Base-by-base conservation (phyloP, 2,888 invertebrate species). In the Hirtodrosophila cameraria region DNA sequence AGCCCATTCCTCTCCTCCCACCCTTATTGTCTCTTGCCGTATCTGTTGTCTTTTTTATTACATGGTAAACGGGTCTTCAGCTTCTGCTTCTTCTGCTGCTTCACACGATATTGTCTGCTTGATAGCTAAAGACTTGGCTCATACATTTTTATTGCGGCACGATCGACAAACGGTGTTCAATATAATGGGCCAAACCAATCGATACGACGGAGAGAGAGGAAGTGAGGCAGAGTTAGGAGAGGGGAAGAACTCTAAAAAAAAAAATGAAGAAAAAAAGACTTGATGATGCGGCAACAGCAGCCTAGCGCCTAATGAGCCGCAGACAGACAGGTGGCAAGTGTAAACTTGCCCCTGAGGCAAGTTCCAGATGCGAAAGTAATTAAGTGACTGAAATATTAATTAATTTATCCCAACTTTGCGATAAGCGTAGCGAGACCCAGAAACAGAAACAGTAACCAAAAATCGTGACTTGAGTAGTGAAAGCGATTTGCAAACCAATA, bases 81-180 rank as follows among this genome's bases (percentile, higher is more conserved):
- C 58, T 54, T 35, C 54, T 59, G 15, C 35, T 58, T 30, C 33
- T 48, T 13, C 23, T 60, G 73, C 65, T 60, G 77, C 85, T 84
- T 82, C 82, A 86, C 82, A 84, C 82, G 82, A 86, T 84, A 70
- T 86, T 84, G 64, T 60, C 52, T 53, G 64, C 30, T 81, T 77
- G 87, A 82, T 82, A 86, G 62, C 61, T 66, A 52, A 70, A 60
- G 74, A 61, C 62, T 58, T 61, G 68, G 48, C 78, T 77, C 86
- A 84, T 82, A 82, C 87, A 82, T 81, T 82, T 82, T 82, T 86
- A 82, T 82, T 81, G 82, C 85, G 59, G 67, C 82, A 82, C 87
- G 85, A 82, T 86, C 87, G 70, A 68, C 76, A 66, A 86, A 86
- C 84, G 81, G 77, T 80, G 86, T 83, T 80, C 81, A 73, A 86